These are phyloP conservation scores for Ennomos fuscantarius DNA, from an alignment of 2,888 invertebrate species.

Conservation along the genomic window DNA sequence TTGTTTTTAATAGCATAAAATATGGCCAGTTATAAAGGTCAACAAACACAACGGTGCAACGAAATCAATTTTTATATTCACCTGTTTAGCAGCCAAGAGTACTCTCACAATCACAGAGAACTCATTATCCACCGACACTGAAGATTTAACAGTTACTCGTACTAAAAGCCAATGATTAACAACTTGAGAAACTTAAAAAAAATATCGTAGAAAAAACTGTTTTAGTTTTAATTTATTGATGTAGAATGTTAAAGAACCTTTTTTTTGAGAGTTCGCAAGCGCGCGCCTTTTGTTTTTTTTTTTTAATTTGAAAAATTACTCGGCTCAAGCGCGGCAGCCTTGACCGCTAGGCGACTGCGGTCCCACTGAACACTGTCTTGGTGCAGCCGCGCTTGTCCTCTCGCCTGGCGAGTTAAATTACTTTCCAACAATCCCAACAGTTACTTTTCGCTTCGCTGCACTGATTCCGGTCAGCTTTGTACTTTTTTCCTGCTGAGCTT, in stretches of 20 bases:
- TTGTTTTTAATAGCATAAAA: constrained; percentile 36
- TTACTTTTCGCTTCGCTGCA: constrained; percentile 81
- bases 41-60: constrained; percentile 58
- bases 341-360: constrained; percentile 80
- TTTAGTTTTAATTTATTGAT: constrained; percentile 30
- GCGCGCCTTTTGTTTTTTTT: constrained; percentile 72
- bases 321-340: constrained; percentile 66
- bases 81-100: constrained; percentile 74
- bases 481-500: constrained; percentile 45
- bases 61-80: constrained; percentile 70
- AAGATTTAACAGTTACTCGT: constrained; percentile 76
- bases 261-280: constrained; percentile 71
- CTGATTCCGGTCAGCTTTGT: constrained; percentile 71
- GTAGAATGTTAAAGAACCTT: constrained; percentile 44
- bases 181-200: constrained; percentile 37
- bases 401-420: constrained; percentile 69
- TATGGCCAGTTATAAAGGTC: constrained; percentile 47
- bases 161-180: constrained; percentile 67
- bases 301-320: constrained; percentile 48
- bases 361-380: constrained; percentile 69
- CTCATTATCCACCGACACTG: constrained; percentile 79
- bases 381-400: constrained; percentile 62
- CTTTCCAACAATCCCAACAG: constrained; percentile 83
- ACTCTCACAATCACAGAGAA: constrained; percentile 78
- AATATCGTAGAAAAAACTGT: constrained; percentile 29